Conservation (phyloP, 2,888 invertebrate species). For the Iphiclides podalirius region DNA sequence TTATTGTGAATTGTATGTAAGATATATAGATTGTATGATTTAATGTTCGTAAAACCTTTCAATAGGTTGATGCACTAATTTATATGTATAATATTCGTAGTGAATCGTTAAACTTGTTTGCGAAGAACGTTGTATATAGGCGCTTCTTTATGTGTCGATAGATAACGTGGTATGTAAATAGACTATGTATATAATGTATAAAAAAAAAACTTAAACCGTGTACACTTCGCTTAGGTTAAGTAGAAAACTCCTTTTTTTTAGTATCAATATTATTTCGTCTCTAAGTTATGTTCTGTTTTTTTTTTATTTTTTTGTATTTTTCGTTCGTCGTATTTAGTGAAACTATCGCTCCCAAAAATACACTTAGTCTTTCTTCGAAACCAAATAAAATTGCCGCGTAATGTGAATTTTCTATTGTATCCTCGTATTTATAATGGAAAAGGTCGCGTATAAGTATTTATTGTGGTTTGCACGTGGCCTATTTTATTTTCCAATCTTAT, state of each 20-base stretch:
- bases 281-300: constrained; percentile 31
- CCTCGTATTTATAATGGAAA: constrained; percentile 21
- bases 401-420: constrained; percentile 34
- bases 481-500: constrained; percentile 9
- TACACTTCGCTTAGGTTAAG: constrained; percentile 38
- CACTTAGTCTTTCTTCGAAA: constrained; percentile 47
- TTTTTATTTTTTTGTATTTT: constrained; percentile 44
- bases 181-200: constrained; percentile 53
- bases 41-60: neutral
- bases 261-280: neutral
- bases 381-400: constrained; percentile 49
- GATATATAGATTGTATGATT: constrained; percentile 10
- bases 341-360: constrained; percentile 46
- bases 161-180: constrained; percentile 43
- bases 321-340: constrained; percentile 28
- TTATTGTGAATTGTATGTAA: constrained; percentile 2
- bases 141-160: constrained; percentile 50
- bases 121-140: constrained; percentile 36
- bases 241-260: constrained; percentile 46
- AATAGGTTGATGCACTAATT: constrained; percentile 17
- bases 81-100: constrained; percentile 26
- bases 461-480: constrained; percentile 25
- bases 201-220: constrained; percentile 38
- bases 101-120: constrained; percentile 29
- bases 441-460: neutral